Evolutionary conservation across 1,140 invertebrate genomes (phyloP).

Genomic region (Globodera rostochiensis): DNA sequence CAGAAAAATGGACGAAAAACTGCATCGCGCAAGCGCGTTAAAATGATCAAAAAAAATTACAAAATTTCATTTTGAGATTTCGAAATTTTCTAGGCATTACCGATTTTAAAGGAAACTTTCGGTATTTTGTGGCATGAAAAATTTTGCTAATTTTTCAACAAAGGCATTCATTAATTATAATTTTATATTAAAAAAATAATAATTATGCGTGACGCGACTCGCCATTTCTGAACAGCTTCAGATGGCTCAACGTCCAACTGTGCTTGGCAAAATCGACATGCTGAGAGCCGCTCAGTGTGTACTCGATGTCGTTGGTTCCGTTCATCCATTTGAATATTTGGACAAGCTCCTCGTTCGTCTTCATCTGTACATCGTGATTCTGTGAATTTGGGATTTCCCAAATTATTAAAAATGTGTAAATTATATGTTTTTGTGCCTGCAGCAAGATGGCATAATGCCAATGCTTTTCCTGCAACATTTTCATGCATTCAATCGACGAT

Average conservation of each 20-base stretch:
- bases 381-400: background rate
- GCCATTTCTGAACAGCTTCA: conserved; percentile 49
- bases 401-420: background rate
- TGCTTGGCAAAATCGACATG: background rate
- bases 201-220: too few relatives aligned
- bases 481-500: conserved; percentile 41
- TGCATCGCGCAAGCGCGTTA: too few relatives aligned
- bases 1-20: too few relatives aligned
- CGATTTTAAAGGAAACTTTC: too few relatives aligned
- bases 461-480: conserved; percentile 26
- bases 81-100: too few relatives aligned
- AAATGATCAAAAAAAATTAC: too few relatives aligned
- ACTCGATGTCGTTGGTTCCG: conserved; percentile 55
- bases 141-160: too few relatives aligned
- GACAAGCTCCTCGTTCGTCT: conserved; percentile 52
- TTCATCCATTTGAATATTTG: conserved; percentile 54
- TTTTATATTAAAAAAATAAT: too few relatives aligned
- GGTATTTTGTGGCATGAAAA: too few relatives aligned
- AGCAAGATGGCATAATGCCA: conserved; percentile 28
- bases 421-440: background rate
- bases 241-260: conserved; percentile 34
- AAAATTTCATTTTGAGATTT: too few relatives aligned
- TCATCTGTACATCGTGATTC: conserved; percentile 49
- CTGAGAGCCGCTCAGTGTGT: background rate
- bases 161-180: too few relatives aligned